Evolutionary conservation across 2,888 invertebrate genomes (phyloP).

Genomic region (Melanophora roralis): DNA sequence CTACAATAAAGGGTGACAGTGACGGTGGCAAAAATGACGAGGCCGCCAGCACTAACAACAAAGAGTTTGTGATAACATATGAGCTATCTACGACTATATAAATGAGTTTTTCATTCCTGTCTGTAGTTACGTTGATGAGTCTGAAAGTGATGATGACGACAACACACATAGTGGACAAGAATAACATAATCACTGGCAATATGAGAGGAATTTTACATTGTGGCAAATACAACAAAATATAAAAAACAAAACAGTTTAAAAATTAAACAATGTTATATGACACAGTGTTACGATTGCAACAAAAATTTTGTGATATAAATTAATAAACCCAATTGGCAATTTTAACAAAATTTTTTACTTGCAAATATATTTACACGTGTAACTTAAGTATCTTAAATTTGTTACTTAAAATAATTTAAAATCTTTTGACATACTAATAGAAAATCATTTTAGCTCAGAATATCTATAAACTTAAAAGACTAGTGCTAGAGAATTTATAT

Average conservation of each 20-base stretch:
- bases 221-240: background rate
- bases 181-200: conserved; percentile 47
- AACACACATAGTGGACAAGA: conserved; percentile 32
- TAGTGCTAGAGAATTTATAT: no score
- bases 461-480: no score
- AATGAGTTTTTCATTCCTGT: background rate
- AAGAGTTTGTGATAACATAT: conserved; percentile 64
- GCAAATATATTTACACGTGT: no score
- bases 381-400: no score
- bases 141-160: conserved; percentile 40
- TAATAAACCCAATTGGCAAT: no score
- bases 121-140: conserved; percentile 38
- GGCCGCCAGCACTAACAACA: conserved; percentile 30
- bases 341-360: no score
- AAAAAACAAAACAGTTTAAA: background rate
- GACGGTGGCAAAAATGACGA: conserved; percentile 24
- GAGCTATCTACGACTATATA: conserved; percentile 40
- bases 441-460: no score
- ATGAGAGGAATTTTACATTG: background rate
- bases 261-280: background rate
- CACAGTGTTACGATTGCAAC: no score
- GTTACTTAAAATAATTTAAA: no score
- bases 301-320: no score
- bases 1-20: conserved; percentile 55
- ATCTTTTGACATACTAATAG: no score